phyloP scores from a whole-genome alignment of 2,113 vertebrate genomes.

The Anas platyrhynchos region DNA sequence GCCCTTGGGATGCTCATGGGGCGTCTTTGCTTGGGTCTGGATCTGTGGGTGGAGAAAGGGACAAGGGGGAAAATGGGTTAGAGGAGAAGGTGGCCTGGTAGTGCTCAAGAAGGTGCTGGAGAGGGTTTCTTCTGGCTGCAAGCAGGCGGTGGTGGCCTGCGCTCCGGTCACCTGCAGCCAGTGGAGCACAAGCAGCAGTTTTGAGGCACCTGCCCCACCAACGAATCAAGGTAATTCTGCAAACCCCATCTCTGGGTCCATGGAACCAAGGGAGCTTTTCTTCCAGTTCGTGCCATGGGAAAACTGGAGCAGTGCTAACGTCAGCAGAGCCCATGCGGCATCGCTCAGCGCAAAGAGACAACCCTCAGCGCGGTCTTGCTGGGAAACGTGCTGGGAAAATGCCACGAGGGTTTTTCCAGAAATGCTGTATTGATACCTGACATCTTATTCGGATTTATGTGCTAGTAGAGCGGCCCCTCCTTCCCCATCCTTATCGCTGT shows the following conservation, averaged over 20 bases:
- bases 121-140: neutral
- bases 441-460: neutral
- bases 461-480: neutral
- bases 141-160: neutral
- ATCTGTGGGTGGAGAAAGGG: neutral
- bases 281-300: accelerated
- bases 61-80: neutral
- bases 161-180: too few relatives aligned
- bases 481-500: neutral
- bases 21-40: neutral
- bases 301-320: neutral
- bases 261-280: neutral
- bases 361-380: neutral
- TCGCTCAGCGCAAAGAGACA: neutral
- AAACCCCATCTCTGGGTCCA: accelerated
- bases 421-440: neutral
- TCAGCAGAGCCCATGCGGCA: accelerated
- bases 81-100: too few relatives aligned
- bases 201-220: neutral
- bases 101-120: neutral
- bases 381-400: neutral
- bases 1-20: accelerated
- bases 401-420: neutral
- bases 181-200: neutral
- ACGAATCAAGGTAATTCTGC: neutral